Evolutionary conservation across 2,888 invertebrate species (phyloP).

Genomic region (Myathropa florea): DNA sequence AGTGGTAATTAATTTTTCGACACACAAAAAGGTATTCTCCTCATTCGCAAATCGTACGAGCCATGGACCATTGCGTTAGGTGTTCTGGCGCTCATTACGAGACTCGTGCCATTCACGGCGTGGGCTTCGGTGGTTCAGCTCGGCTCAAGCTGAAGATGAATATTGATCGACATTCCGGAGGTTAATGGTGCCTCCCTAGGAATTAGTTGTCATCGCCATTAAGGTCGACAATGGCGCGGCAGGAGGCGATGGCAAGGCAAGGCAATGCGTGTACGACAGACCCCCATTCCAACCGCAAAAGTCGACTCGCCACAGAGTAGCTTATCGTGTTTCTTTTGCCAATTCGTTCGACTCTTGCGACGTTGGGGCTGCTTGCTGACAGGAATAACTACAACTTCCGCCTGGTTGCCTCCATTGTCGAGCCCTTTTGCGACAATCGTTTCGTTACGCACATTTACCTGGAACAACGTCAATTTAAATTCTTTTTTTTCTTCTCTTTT

Average conservation of each 20-base stretch:
- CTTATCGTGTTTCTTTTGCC: slow-evolving; percentile 49
- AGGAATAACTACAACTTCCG: slow-evolving; percentile 56
- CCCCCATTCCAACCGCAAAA: slow-evolving; percentile 33
- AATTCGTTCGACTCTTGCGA: background rate
- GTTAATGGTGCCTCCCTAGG: background rate
- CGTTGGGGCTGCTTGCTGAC: slow-evolving; percentile 11
- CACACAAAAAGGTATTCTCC: slow-evolving; percentile 17
- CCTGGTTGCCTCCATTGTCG: slow-evolving; percentile 49
- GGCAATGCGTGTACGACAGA: slow-evolving; percentile 16
- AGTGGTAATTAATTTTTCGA: slow-evolving; percentile 52
- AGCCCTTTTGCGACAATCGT: slow-evolving; percentile 57
- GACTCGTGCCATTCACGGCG: too few species aligned
- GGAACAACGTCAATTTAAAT: slow-evolving; percentile 52
- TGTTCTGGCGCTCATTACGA: background rate
- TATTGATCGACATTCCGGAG: slow-evolving; percentile 14
- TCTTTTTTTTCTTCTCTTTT: background rate
- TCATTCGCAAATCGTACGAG: background rate
- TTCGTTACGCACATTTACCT: slow-evolving; percentile 64
- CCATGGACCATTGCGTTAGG: background rate
- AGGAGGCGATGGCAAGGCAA: background rate
- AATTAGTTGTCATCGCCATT: background rate
- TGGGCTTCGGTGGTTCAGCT: too few species aligned
- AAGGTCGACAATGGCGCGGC: background rate
- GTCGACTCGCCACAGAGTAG: slow-evolving; percentile 8
- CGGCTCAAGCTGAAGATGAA: background rate